Evolutionary conservation across 35 echinoderm and acorn worm species (phyloP).

Genomic region (Hemicentrotus pulcherrimus): DNA sequence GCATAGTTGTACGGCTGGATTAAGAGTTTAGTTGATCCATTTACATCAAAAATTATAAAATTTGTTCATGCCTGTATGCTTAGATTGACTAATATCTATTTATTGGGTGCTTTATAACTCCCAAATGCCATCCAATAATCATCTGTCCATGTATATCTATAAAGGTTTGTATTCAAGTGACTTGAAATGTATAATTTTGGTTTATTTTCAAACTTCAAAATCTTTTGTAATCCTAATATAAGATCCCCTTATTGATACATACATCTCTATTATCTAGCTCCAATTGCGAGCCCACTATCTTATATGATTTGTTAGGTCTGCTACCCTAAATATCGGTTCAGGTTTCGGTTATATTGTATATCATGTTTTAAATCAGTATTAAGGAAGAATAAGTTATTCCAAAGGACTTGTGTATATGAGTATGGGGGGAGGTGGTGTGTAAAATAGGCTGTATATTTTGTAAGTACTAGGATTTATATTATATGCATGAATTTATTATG

Average conservation of each 20-base stretch:
- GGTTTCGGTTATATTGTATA: background rate
- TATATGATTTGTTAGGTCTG: background rate
- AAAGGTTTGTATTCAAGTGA: conserved; percentile 21
- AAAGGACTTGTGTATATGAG: background rate
- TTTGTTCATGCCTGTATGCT: background rate
- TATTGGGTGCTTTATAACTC: background rate
- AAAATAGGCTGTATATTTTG: conserved; percentile 42
- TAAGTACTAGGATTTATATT: background rate
- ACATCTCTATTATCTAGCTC: background rate
- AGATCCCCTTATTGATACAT: background rate
- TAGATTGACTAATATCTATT: background rate
- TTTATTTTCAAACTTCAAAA: background rate
- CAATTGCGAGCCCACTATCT: background rate
- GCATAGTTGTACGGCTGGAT: background rate
- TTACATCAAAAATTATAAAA: background rate
- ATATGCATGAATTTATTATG: background rate
- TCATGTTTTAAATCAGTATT: conserved; percentile 14
- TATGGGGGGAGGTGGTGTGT: background rate
- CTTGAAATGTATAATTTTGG: conserved; percentile 40
- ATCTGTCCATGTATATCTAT: conserved; percentile 29
- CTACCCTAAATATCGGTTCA: background rate
- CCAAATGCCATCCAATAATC: background rate
- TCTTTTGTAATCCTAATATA: background rate
- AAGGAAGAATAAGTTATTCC: conserved; percentile 14
- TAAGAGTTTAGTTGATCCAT: background rate